Conservation (phyloP, 2,888 invertebrate species). For the Tetheella fluctuosa region DNA sequence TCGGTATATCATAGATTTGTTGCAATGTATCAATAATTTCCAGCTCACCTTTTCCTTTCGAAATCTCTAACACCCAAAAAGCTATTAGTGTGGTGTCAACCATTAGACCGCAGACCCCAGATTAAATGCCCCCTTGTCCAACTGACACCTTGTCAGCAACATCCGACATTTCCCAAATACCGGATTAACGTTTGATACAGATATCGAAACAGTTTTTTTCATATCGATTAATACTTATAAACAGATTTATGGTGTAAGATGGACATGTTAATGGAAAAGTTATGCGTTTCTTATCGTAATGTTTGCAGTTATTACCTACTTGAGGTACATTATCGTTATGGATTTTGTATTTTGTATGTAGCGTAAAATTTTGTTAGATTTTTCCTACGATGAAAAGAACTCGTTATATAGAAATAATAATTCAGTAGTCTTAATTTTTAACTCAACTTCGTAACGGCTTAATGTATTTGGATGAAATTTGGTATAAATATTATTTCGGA, state of each 20-base stretch:
- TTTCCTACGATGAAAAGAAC: too few relatives aligned
- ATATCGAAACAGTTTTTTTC: not conserved
- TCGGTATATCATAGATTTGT: too few relatives aligned
- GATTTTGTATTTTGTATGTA: not conserved
- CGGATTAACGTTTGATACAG: slow-evolving; percentile 3
- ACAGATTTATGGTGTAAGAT: not conserved
- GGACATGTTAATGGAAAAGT: not conserved
- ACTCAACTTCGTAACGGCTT: too few relatives aligned
- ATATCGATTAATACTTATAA: slow-evolving; percentile 1
- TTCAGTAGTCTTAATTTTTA: too few relatives aligned
- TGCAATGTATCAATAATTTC: not conserved
- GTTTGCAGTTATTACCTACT: not conserved
- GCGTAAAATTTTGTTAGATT: too few relatives aligned
- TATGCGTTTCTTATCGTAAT: not conserved
- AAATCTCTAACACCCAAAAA: not conserved
- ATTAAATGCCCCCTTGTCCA: not conserved
- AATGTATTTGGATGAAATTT: too few relatives aligned
- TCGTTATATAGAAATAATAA: too few relatives aligned
- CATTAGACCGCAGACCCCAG: not conserved
- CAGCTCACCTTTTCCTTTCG: not conserved
- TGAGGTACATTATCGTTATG: not conserved
- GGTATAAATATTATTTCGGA: too few relatives aligned
- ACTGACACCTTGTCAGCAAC: slow-evolving; percentile 5
- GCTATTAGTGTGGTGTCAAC: not conserved
- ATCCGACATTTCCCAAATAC: not conserved